Base-by-base conservation (phyloP, 1,140 invertebrate species). In the Brachystomella parvula region DNA sequence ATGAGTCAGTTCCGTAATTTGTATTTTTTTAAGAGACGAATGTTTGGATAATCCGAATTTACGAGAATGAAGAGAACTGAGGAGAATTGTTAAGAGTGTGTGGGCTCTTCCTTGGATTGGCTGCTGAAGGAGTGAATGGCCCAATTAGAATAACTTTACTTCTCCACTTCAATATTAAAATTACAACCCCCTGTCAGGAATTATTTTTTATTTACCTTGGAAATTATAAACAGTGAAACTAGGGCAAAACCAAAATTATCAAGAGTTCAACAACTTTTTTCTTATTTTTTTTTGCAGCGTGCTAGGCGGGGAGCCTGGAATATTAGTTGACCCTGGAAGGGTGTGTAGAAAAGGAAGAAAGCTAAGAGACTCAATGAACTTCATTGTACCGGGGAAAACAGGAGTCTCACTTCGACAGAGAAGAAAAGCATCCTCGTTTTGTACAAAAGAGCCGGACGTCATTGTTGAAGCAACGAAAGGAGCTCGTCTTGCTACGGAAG, bases 301-400 rank as follows among this genome's bases (percentile, higher is more conserved):
- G 6, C 49, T 24, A 26, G n/a, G n/a, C n/a, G 12, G 12, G 24
- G 49, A 53, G 49, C 49, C 49, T 6, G 49, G 49, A 6, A 6
- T 53, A 26, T 26, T 94, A 72, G 84, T 94, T 81, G 91, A 96
- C 79, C 89, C 90, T 58, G 86, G 86, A 76, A 83, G 88, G 77
- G 85, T 94, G 69, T 96, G 92, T 79, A 87, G 87, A 71, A 89
- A 91, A 79, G 86, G 85, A 53, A 17, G 63, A 26, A 68, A 69
- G 72, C 67, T 72, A 73, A 73, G 28, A 64, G 32, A 71, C 47
- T 49, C 56, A 3, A 68, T 39, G 35, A 65, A 68, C 66, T 72
- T 71, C 29, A 72, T 71, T 33, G 59, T 67, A 24, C 67, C 63
- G n/a, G 68, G 70, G 49, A 71, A 70, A 60, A 56, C 49, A 29